Base-by-base conservation (phyloP, 2,888 invertebrate genomes). In the Geotrupes spiniger region DNA sequence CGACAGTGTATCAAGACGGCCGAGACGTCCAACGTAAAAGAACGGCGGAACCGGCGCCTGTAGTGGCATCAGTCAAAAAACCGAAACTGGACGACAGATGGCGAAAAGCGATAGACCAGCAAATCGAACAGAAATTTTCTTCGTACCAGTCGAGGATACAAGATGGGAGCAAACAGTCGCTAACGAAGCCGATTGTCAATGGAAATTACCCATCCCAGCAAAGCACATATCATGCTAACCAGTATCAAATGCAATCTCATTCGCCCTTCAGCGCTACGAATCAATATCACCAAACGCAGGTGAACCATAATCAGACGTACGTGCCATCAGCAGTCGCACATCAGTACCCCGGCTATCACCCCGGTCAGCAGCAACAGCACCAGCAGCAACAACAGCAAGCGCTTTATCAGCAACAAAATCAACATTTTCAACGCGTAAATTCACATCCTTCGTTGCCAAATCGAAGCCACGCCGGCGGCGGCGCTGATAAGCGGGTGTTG, bases 401-500 rank as follows among this genome's bases (percentile, higher is more conserved):
- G 57, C 21, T 58, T 16, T 63, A 68, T 54, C 48, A 48, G 36
- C 51, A 46, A 31, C 38, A 17, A 38, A 51, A 57, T 42, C 45
- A 46, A 56, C 61, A 56, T 36, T 47, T 59, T 31, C 51, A 62
- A 3, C 50, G 66, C 54, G 61, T 65, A 31, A 66, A 62, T 49
- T 63, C 66, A 2, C 66, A 59, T 49, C 49, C 64, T 8, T 63
- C 63, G 5, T 45, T 63, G 42, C 58, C 52, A 43, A 59, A 57
- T 16, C 54, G 46, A n/a, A 48, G 56, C 3, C 55, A 58, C 26
- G 54, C 49, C 31, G 49, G 53, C 25, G 46, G 46, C 6, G 51
- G 48, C 4, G 52, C 52, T 9, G 62, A 63, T 45, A 85, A 85
- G 66, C 76, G 81, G 53, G 84, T 87, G n/a, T 72, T 87, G 51